Conservation (phyloP, 2,888 invertebrate genomes). For the Scaptomyza polygonia region DNA sequence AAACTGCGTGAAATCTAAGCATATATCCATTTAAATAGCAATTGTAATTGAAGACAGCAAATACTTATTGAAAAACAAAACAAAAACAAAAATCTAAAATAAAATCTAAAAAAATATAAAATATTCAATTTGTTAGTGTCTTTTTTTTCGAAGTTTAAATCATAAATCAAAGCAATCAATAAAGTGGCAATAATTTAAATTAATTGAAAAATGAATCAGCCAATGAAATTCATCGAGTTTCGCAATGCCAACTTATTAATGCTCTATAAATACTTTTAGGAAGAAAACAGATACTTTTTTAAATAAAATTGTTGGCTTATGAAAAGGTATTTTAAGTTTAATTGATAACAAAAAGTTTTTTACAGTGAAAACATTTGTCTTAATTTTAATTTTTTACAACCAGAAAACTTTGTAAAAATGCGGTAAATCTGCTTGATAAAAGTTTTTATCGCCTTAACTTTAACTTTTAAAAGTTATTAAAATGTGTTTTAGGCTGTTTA, state of each 20-base stretch:
- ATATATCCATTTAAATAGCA: constrained; percentile 74
- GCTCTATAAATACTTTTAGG: too few relatives aligned
- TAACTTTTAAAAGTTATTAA: too few relatives aligned
- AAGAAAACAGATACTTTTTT: too few relatives aligned
- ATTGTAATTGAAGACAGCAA: constrained; percentile 73
- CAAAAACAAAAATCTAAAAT: constrained; percentile 55
- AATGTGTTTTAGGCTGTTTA: too few relatives aligned
- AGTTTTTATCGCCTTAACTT: too few relatives aligned
- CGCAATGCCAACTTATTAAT: background rate
- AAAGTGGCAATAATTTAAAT: constrained; percentile 59
- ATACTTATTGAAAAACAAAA: constrained; percentile 46
- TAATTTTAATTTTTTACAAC: too few relatives aligned
- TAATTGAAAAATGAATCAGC: constrained; percentile 46
- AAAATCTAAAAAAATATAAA: constrained; percentile 47
- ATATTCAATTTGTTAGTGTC: constrained; percentile 15
- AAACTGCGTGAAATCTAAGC: constrained; percentile 65
- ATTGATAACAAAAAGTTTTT: background rate
- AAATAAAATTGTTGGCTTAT: too few relatives aligned
- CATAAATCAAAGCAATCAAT: constrained; percentile 47
- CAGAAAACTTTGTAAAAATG: too few relatives aligned
- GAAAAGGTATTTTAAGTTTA: too few relatives aligned
- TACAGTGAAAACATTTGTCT: background rate
- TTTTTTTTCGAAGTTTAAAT: constrained; percentile 10
- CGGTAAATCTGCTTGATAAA: too few relatives aligned
- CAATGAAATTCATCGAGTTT: constrained; percentile 4